Conservation (phyloP, 2,797 vertebrate genomes). For the Coilia nasus region DNA sequence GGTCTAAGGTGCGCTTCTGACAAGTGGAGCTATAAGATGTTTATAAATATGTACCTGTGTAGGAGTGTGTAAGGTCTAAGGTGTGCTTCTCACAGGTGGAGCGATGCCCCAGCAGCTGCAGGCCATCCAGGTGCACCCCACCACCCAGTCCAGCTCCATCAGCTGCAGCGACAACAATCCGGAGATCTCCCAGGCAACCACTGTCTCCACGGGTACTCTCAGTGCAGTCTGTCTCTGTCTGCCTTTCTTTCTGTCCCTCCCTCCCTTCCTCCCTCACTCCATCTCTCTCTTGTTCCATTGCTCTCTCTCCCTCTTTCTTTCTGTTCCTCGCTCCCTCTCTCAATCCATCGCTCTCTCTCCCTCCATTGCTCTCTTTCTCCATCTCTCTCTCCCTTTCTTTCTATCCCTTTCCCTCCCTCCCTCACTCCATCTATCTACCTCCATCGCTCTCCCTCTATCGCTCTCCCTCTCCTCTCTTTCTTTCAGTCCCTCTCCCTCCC, state of each 20-base stretch:
- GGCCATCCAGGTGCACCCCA: conserved; percentile 93
- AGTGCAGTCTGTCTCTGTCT: not conserved
- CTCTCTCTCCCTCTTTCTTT: not conserved
- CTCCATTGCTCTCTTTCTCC: not conserved
- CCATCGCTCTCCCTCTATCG: too few relatives aligned
- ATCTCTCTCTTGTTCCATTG: not conserved
- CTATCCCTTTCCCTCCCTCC: too few relatives aligned
- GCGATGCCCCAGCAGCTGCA: conserved; percentile 90
- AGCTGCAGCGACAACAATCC: conserved; percentile 86
- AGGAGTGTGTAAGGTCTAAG: too few relatives aligned
- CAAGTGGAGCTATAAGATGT: too few relatives aligned
- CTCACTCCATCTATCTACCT: too few relatives aligned
- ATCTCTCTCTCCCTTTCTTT: not conserved
- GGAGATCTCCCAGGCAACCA: conserved; percentile 90
- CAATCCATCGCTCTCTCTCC: not conserved
- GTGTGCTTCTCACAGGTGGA: too few relatives aligned
- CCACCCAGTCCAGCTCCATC: conserved; percentile 82
- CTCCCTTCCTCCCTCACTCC: not conserved
- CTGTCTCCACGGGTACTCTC: conserved; percentile 87
- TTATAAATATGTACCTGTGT: too few relatives aligned
- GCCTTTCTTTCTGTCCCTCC: not conserved
- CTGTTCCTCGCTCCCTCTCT: not conserved
- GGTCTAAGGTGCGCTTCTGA: too few relatives aligned
- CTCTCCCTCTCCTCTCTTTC: too few relatives aligned
- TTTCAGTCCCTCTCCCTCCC: too few relatives aligned